A percentile compares a stretch with the other conserved stretches of the same genome.
These are phyloP conservation scores for Drosophila virilis DNA, from an alignment of 1,140 invertebrate species.

Conservation along the genomic window DNA sequence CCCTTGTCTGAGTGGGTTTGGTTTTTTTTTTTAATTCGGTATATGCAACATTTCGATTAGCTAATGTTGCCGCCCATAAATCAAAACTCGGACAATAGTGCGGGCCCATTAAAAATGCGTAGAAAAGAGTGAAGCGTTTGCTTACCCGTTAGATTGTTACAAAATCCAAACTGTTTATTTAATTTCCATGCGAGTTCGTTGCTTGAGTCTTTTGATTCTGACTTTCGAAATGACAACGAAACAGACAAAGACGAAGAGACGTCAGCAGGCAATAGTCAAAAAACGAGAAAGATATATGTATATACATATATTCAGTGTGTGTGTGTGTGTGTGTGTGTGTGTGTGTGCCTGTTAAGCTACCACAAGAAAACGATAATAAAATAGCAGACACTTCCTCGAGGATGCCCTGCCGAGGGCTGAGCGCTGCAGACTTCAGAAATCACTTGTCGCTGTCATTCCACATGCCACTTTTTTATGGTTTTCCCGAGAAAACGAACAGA, in stretches of 20 bases:
- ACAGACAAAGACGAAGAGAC: conserved; percentile 37
- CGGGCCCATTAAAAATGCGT: conserved; percentile 49
- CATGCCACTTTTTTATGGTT: conserved; percentile 65
- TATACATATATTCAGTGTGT: conserved; percentile 5
- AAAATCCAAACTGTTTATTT: conserved; percentile 44
- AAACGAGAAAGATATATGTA: background rate
- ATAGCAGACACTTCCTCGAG: conserved; percentile 38
- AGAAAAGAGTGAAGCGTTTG: conserved; percentile 53
- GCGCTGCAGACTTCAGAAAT: conserved; percentile 21
- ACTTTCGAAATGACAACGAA: conserved; percentile 1
- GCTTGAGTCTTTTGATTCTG: conserved; percentile 68
- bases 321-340: conserved; percentile 21
- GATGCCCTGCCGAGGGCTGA: conserved; percentile 5
- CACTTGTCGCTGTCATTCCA: conserved; percentile 71
- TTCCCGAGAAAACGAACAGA: conserved; percentile 35
- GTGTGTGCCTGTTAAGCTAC: conserved; percentile 18
- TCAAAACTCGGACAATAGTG: conserved; percentile 56
- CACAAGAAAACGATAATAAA: conserved; percentile 34
- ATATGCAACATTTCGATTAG: conserved; percentile 61
- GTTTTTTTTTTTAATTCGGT: conserved; percentile 26
- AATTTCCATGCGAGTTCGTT: conserved; percentile 63
- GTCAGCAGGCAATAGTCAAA: background rate
- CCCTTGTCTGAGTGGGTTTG: conserved; percentile 36
- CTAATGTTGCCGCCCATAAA: conserved; percentile 69
- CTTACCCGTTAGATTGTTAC: conserved; percentile 65